These are phyloP conservation scores for Porphyrio hochstetteri DNA, from an alignment of 2,113 vertebrate species.

Conservation along the genomic window DNA sequence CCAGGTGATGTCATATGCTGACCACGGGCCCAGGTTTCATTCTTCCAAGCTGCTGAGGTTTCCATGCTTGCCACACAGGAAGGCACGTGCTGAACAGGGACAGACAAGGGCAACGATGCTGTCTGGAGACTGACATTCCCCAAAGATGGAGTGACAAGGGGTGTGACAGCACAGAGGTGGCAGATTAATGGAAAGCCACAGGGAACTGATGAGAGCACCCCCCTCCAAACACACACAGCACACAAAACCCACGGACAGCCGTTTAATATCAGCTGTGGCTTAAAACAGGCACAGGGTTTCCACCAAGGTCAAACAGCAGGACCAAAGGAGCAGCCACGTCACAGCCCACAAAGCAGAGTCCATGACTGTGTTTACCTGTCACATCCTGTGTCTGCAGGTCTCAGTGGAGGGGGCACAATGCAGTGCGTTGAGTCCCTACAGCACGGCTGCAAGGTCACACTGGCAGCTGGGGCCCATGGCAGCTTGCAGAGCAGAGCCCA, in stretches of 20 bases:
- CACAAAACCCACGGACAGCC: neutral
- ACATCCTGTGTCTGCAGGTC: neutral
- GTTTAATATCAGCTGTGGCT: neutral
- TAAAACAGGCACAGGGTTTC: neutral
- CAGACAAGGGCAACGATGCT: neutral
- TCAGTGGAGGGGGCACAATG: rapidly evolving
- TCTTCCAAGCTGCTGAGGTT: neutral
- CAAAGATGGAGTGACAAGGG: neutral
- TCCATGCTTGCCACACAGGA: rapidly evolving
- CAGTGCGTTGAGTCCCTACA: neutral
- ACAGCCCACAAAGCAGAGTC: neutral
- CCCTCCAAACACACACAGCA: neutral
- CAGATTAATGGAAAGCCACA: neutral
- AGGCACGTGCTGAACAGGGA: neutral
- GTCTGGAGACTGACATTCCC: neutral
- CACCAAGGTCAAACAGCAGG: neutral
- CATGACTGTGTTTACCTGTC: neutral
- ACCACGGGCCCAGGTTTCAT: rapidly evolving
- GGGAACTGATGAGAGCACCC: neutral
- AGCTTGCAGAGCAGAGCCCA: neutral
- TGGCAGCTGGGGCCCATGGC: neutral
- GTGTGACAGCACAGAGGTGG: neutral
- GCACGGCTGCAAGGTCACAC: neutral
- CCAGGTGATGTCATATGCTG: neutral
- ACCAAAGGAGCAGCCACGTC: rapidly evolving